Conservation (phyloP, 2,797 vertebrate genomes). For the Poeciliopsis turneri region DNA sequence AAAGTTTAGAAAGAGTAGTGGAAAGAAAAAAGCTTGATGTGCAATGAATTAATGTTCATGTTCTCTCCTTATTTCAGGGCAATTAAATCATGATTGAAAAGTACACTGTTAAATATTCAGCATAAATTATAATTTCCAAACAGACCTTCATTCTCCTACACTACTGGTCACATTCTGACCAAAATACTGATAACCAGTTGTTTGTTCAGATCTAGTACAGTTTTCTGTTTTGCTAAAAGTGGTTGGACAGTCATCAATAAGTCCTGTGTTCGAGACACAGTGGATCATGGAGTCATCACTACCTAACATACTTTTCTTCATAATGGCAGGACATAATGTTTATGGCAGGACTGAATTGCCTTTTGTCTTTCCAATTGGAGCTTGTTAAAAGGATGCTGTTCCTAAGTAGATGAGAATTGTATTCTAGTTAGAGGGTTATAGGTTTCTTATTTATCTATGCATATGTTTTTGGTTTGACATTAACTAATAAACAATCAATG, state of each 20-base stretch:
- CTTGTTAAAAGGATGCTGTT: not conserved
- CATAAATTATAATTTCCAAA: not conserved
- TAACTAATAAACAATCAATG: not conserved
- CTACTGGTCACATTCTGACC: not conserved
- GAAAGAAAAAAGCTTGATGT: slow-evolving; percentile 48
- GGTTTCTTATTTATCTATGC: not conserved
- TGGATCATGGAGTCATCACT: not conserved
- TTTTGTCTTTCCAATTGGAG: slow-evolving; percentile 27
- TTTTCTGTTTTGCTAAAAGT: not conserved
- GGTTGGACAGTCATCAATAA: not conserved
- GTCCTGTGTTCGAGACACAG: not conserved
- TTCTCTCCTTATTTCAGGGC: slow-evolving; percentile 21
- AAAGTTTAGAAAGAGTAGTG: slow-evolving; percentile 21
- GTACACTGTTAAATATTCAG: not conserved
- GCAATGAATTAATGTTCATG: slow-evolving; percentile 45
- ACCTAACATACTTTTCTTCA: slow-evolving; percentile 10
- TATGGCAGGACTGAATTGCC: slow-evolving; percentile 1
- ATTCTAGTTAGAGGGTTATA: not conserved
- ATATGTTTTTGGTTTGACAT: too few species aligned
- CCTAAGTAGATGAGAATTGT: not conserved
- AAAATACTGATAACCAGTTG: not conserved
- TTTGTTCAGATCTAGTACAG: not conserved
- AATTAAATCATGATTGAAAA: slow-evolving; percentile 39
- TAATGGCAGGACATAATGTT: slow-evolving; percentile 41
- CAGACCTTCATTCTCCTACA: not conserved